Percentiles rank a stretch among this genome's conserved stretches.
phyloP scores from a whole-genome alignment of 2,113 vertebrate species.

The Ptyas mucosa region DNA sequence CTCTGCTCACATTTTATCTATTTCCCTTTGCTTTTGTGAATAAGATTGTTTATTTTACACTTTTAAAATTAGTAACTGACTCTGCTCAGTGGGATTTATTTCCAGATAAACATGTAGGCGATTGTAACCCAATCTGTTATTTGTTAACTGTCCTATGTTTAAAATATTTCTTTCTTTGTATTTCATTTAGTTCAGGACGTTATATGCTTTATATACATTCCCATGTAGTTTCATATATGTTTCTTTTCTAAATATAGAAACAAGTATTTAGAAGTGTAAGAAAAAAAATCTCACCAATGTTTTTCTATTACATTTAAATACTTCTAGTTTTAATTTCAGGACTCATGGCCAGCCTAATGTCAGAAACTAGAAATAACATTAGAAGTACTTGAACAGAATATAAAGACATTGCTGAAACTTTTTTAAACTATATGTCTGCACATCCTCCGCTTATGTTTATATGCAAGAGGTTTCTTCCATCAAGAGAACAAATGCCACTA shows the following conservation, averaged over 20 bases:
- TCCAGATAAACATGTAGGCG: not conserved
- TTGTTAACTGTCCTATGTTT: not conserved
- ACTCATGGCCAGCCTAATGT: not conserved
- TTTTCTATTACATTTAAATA: not conserved
- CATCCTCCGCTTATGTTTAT: not conserved
- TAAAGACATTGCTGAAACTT: not conserved
- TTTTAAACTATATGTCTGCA: not conserved
- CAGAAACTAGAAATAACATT: not conserved
- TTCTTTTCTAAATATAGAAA: not conserved
- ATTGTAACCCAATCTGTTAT: not conserved
- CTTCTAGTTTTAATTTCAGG: not conserved
- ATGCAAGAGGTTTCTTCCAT: not conserved
- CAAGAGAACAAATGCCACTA: not conserved
- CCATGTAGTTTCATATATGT: not conserved
- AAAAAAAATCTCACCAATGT: not conserved
- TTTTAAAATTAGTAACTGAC: not conserved
- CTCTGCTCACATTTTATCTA: not conserved
- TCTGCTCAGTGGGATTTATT: not conserved
- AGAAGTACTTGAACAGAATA: not conserved
- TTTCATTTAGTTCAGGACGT: not conserved
- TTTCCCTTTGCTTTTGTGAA: not conserved
- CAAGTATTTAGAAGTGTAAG: not conserved
- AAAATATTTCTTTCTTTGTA: not conserved
- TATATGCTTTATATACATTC: not conserved
- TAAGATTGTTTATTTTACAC: not conserved